phyloP scores from a whole-genome alignment of 2,113 vertebrate genomes.

The Chloropsis hardwickii region DNA sequence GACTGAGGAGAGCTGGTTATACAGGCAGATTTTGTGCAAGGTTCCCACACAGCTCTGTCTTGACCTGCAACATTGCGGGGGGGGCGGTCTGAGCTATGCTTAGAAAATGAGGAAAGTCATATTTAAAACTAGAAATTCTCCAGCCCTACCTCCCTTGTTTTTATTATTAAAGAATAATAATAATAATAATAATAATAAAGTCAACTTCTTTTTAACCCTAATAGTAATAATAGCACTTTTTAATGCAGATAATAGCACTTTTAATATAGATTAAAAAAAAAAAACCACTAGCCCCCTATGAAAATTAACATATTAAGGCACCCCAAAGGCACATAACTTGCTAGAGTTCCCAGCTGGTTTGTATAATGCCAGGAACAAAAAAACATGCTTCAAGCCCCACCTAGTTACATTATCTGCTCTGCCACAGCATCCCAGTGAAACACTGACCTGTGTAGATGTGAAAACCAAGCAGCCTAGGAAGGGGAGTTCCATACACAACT shows the following conservation, averaged over 20 bases:
- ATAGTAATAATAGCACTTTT: background rate
- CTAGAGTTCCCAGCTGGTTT: background rate
- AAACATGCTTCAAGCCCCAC: background rate
- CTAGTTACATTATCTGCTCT: background rate
- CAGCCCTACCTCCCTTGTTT: background rate
- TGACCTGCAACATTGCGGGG: conserved; percentile 23
- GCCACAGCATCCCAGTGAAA: background rate
- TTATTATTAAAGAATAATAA: background rate
- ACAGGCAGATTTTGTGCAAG: conserved; percentile 45
- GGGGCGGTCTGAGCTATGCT: conserved; percentile 24
- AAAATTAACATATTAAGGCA: background rate
- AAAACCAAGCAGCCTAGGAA: fast-evolving
- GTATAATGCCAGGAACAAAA: background rate
- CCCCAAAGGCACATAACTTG: background rate
- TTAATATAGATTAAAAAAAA: background rate
- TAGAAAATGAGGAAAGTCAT: background rate
- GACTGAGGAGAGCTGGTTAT: conserved; percentile 36
- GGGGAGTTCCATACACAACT: background rate
- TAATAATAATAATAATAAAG: background rate
- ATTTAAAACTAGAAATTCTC: conserved; percentile 14
- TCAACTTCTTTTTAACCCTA: background rate
- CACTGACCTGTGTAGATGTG: background rate
- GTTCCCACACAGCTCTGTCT: conserved; percentile 44
- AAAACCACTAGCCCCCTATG: background rate
- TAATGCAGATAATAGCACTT: background rate